Conservation (phyloP, 2,888 invertebrate species). For the Busseola fusca region DNA sequence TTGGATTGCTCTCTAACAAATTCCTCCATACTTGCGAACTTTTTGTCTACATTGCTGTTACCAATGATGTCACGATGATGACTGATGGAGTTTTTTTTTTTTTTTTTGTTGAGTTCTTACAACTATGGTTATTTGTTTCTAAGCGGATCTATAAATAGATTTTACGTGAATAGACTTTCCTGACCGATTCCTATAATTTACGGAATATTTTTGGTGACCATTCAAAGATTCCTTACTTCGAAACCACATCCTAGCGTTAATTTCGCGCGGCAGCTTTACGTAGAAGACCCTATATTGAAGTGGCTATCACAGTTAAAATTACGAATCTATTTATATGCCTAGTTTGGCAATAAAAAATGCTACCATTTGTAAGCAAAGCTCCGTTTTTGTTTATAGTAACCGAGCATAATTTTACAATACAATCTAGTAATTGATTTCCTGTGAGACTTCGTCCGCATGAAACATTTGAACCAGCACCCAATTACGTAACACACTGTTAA, state of each 20-base stretch:
- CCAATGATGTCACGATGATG: slow-evolving; percentile 75
- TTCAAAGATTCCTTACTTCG: no score
- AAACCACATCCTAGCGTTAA: no score
- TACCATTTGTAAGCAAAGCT: neutral
- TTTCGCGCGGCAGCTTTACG: neutral
- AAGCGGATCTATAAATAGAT: slow-evolving; percentile 28
- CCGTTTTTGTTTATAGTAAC: neutral
- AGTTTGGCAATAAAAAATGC: neutral
- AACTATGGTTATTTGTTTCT: slow-evolving; percentile 18
- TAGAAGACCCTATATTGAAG: neutral
- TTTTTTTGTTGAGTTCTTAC: slow-evolving; percentile 34
- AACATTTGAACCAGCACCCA: no score
- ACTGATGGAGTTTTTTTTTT: slow-evolving; percentile 39
- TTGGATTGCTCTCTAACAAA: slow-evolving; percentile 71
- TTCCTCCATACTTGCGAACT: slow-evolving; percentile 58
- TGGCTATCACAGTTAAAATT: neutral
- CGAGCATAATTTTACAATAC: neutral
- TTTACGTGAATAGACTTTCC: slow-evolving; percentile 12
- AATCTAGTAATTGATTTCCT: neutral
- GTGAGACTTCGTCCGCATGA: neutral
- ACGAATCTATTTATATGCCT: neutral
- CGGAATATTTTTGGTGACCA: neutral
- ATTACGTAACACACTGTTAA: no score
- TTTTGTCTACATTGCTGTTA: slow-evolving; percentile 69
- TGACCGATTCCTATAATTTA: neutral